Evolutionary conservation across 2,888 invertebrate species (phyloP).

Genomic region (Metellina segmentata): DNA sequence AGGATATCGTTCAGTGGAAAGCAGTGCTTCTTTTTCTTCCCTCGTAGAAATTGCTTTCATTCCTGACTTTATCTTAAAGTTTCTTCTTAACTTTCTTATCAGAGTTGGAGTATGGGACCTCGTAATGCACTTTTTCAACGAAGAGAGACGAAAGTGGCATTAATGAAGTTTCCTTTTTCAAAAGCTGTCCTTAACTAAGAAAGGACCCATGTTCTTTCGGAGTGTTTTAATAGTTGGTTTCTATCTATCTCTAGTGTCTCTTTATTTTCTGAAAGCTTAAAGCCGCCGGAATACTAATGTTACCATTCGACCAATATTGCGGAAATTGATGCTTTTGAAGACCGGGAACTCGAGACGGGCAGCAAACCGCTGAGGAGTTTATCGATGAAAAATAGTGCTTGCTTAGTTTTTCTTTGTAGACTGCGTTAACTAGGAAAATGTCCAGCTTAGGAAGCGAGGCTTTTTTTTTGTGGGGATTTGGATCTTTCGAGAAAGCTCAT

Average conservation of each 20-base stretch:
- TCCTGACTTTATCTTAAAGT: conserved; percentile 74
- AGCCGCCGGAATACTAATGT: background rate
- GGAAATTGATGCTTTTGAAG: background rate
- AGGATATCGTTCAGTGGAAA: conserved; percentile 69
- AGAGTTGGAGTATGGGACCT: conserved; percentile 62
- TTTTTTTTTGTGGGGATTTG: no score
- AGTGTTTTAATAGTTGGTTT: conserved; percentile 59
- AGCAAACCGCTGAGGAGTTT: background rate
- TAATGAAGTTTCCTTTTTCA: conserved; percentile 71
- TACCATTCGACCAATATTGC: background rate
- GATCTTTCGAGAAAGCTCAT: no score
- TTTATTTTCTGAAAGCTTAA: conserved; percentile 31
- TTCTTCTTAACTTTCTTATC: conserved; percentile 76
- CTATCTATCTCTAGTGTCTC: background rate
- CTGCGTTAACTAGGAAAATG: background rate
- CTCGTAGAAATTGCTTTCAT: conserved; percentile 69
- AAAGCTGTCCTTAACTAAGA: conserved; percentile 44
- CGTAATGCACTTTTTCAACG: conserved; percentile 73
- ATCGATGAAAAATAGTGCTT: background rate
- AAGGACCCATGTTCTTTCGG: conserved; percentile 22
- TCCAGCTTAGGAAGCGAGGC: no score
- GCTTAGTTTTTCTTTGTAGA: no score
- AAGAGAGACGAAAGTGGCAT: conserved; percentile 65
- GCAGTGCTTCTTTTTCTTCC: conserved; percentile 54
- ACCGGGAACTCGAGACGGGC: background rate